Base-by-base conservation (phyloP, 2,113 vertebrate species). In the Cinclus mexicanus region DNA sequence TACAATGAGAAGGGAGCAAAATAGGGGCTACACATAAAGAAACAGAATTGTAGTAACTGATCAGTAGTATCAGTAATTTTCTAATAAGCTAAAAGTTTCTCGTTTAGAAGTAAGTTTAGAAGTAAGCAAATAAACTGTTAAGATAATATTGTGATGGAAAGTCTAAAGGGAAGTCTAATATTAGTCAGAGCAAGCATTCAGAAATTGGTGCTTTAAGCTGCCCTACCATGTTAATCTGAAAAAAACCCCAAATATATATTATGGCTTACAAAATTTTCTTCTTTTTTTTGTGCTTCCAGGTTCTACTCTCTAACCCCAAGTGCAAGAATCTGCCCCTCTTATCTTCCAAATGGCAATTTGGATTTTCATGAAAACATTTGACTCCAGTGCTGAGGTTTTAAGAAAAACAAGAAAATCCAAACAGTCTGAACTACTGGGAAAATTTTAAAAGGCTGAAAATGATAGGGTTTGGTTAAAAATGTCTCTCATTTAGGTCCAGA, bases 1-100 rank as follows among this genome's bases (percentile, higher is more conserved):
- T 97, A 96, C 95, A 97, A 31, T 94, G 81, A 87, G 92, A 92
- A n/a, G 57, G 23, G 78, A 29, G 59, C 35, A 92, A 94, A 94
- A 75, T 69, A 90, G 49, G 69, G 42, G 83, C 89, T 75, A 83
- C 90, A 83, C 52, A 94, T 52, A 95, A 97, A 95, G 49, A 15
- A 63, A 68, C 47, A 92, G 77, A 94, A 80, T 29, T 80, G 59
- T 28, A 86, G 83, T 77, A 84, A 93, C 82, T 90, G 59, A 90
- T 53, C 35, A 37, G 35, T 37, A 37, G 35, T 56, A 75, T 80
- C 39, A 76, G 37, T 53, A 9, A 44, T 63, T 92, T 84, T 56
- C 64, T 82, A 90, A 87, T 28, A 89, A 88, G n/a, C 35, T 64
- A 37, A 37, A 88, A 47, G 21, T 70, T 86, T 87, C 41, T 35